Percentiles rank a stretch among this genome's conserved stretches.
Conservation (phyloP, 2,113 vertebrate genomes). For the Porphyrio hochstetteri region DNA sequence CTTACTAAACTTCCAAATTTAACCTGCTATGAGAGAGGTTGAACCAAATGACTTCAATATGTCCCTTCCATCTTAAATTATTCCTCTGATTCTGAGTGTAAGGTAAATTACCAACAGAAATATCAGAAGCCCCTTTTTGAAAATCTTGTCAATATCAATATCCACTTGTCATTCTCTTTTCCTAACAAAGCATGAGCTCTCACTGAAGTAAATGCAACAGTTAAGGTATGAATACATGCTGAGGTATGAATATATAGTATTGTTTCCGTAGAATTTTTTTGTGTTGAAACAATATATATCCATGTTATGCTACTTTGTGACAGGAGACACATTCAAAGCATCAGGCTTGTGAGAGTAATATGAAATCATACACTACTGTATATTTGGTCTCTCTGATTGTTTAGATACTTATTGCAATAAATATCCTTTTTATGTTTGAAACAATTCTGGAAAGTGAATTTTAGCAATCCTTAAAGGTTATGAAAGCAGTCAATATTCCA, state of each 20-base stretch:
- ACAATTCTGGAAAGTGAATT: neutral
- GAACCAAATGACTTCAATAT: neutral
- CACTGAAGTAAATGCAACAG: neutral
- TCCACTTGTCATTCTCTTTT: neutral
- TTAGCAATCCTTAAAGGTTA: neutral
- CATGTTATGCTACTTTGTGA: neutral
- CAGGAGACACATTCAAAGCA: neutral
- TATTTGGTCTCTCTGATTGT: neutral
- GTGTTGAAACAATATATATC: neutral
- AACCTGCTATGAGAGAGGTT: neutral
- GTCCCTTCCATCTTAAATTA: neutral
- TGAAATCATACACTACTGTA: neutral
- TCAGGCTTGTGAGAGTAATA: neutral
- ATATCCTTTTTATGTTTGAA: neutral
- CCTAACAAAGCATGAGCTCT: neutral
- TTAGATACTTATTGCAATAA: neutral
- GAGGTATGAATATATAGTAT: neutral
- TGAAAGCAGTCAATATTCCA: neutral
- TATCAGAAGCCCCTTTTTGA: neutral
- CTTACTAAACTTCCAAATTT: neutral
- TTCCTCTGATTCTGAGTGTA: neutral
- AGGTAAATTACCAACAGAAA: neutral
- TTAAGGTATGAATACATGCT: neutral
- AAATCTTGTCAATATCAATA: fast-evolving
- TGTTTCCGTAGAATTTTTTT: neutral